A percentile compares a stretch with the other conserved stretches of the same genome.
Evolutionary conservation across 1,140 invertebrate genomes (phyloP).

Genomic region (Mizuhopecten yessoensis): DNA sequence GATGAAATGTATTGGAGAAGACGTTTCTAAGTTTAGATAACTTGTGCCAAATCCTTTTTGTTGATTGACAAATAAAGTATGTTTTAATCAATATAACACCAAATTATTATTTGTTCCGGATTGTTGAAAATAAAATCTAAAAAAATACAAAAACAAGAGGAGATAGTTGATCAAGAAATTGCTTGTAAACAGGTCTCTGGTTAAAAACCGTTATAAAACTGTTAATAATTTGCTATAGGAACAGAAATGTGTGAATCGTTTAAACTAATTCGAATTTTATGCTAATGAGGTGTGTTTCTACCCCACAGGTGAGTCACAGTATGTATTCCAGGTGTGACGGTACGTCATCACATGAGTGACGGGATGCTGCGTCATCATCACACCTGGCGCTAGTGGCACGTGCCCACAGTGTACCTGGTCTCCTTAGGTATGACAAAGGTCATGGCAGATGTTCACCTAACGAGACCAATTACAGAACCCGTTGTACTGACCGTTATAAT

Average conservation of each 20-base stretch:
- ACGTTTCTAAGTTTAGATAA: too few species aligned
- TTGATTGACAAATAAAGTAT: too few species aligned
- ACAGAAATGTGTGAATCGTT: too few species aligned
- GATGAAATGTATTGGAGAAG: too few species aligned
- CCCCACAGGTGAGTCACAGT: not conserved
- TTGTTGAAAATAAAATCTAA: not conserved
- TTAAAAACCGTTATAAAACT: too few species aligned
- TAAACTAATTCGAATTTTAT: too few species aligned
- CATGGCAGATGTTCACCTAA: constrained; percentile 11
- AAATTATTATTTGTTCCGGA: too few species aligned
- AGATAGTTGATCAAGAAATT: too few species aligned
- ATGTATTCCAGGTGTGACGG: not conserved
- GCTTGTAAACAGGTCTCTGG: too few species aligned
- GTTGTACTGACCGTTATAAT: not conserved
- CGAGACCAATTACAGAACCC: not conserved
- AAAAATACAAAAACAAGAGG: not conserved
- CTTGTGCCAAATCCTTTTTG: too few species aligned
- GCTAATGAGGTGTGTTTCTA: not conserved
- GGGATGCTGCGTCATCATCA: not conserved
- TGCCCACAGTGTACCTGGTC: not conserved
- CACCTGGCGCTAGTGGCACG: not conserved
- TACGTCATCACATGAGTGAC: not conserved
- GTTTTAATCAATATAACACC: too few species aligned
- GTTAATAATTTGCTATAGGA: too few species aligned
- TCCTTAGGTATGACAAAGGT: not conserved